Evolutionary conservation across 2,797 vertebrate species (phyloP), one percentile per base, ranked within the genome.

Genomic region (Pangasius mekongensis): DNA sequence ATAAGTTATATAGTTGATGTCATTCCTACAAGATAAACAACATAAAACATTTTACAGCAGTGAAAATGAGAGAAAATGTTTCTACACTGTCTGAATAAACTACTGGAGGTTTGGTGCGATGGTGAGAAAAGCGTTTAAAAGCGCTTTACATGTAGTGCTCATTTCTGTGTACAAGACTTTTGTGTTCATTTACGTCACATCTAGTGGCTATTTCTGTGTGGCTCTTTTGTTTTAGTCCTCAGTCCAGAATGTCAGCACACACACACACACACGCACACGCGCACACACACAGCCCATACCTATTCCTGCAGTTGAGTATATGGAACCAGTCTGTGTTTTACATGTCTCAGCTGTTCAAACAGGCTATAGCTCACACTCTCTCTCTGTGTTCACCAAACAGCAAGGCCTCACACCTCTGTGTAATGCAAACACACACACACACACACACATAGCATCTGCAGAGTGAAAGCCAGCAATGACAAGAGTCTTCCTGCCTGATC

Each of bases 331-430:
- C 90, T 87, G 84, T 33, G 82, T 85, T 91, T 86, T 13, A 89
- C 89, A 73, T 58, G 90, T 89, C 89, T 90, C 90, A 92, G 90
- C 92, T 90, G 91, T 91, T 92, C 86, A 91, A 90, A 89, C 88
- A 89, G 86, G 56, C 81, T 54, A 89, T 60, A 88, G 89, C 62
- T 69, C 58, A 85, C 52, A 66, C 39, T 88, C 89, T 60, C 56
- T 60, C 36, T 39, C 30, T 49, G 83, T 56, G 60, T 60, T 85
- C 85, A 83, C 54, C 36, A 76, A 86, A 89, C 82, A 89, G 85
- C 86, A 83, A 66, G 87, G 52, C 33, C 87, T 88, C 49, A 89
- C 89, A 91, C 83, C 78, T 87, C 85, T 81, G 47, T 85, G 54
- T 64, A 82, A 54, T 69, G 49, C 88, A 73, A 62, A 13, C 78